These are phyloP conservation scores for Grammomys dolichurus DNA, from an alignment of 2,113 vertebrate genomes.

Conservation along the genomic window DNA sequence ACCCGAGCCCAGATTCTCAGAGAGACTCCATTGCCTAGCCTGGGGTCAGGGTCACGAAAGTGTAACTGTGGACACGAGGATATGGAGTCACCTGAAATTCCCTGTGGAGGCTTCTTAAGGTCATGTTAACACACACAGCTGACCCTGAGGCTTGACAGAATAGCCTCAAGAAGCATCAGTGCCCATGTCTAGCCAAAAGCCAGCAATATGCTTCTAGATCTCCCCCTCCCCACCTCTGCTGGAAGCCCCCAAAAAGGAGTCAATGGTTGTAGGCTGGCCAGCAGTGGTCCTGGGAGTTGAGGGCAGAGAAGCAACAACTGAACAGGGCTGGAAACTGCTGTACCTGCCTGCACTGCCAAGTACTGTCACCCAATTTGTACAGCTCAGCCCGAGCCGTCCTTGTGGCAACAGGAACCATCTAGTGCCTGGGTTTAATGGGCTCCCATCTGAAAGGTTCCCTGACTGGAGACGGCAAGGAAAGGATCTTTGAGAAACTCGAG, in stretches of 20 bases:
- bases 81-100: background rate
- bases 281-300: background rate
- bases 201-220: background rate
- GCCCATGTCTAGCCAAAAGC: background rate
- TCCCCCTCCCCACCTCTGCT: background rate
- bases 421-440: background rate
- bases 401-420: background rate
- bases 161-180: background rate
- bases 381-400: background rate
- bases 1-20: background rate
- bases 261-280: background rate
- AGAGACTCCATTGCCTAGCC: background rate
- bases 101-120: background rate
- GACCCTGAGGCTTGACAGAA: background rate
- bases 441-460: background rate
- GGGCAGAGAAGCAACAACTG: background rate
- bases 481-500: background rate
- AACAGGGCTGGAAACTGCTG: background rate
- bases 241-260: background rate
- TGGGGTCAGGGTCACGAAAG: too few relatives aligned
- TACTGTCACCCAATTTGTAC: too few relatives aligned
- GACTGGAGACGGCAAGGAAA: rapidly evolving
- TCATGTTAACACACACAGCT: too few relatives aligned
- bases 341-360: background rate
- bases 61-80: background rate